These are phyloP conservation scores for Hydrozoanthus tunicans DNA, from an alignment of 64 coral and sea anemone genomes.

Conservation along the genomic window DNA sequence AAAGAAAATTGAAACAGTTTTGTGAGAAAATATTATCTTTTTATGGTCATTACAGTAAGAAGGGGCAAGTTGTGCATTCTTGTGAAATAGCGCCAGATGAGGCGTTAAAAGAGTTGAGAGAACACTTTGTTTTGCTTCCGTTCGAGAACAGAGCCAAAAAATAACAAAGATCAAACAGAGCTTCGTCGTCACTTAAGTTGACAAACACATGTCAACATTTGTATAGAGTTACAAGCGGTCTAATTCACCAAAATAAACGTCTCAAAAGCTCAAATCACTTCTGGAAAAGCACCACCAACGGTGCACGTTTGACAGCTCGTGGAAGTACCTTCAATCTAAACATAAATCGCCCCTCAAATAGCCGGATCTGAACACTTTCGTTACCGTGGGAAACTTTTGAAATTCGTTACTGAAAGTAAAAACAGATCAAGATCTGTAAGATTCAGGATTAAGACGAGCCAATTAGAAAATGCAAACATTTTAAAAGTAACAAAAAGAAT, in stretches of 20 bases:
- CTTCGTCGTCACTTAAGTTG: slow-evolving; percentile 29
- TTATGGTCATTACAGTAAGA: too few species aligned
- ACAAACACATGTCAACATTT: slow-evolving; percentile 44
- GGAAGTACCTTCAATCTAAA: slow-evolving; percentile 28
- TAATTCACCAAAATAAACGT: slow-evolving; percentile 46
- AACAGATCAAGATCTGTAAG: not conserved
- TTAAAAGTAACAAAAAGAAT: slow-evolving; percentile 20
- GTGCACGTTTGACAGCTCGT: not conserved
- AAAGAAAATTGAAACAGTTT: not conserved
- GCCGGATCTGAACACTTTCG: not conserved
- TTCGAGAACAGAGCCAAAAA: slow-evolving; percentile 11
- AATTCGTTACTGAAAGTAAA: not conserved
- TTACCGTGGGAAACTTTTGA: slow-evolving; percentile 45
- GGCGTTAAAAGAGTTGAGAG: not conserved
- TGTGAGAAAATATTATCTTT: not conserved
- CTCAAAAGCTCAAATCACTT: slow-evolving; percentile 16
- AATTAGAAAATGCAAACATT: slow-evolving; percentile 45
- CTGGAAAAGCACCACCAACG: slow-evolving; percentile 20
- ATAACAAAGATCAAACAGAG: slow-evolving; percentile 24
- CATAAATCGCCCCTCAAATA: not conserved
- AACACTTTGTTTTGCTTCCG: not conserved
- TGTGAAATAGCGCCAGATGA: not conserved
- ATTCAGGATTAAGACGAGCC: not conserved
- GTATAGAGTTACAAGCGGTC: slow-evolving; percentile 46
- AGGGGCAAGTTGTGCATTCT: not conserved